phyloP scores from a whole-genome alignment of 2,797 vertebrate genomes.

The Typhlichthys eigenmanni region DNA sequence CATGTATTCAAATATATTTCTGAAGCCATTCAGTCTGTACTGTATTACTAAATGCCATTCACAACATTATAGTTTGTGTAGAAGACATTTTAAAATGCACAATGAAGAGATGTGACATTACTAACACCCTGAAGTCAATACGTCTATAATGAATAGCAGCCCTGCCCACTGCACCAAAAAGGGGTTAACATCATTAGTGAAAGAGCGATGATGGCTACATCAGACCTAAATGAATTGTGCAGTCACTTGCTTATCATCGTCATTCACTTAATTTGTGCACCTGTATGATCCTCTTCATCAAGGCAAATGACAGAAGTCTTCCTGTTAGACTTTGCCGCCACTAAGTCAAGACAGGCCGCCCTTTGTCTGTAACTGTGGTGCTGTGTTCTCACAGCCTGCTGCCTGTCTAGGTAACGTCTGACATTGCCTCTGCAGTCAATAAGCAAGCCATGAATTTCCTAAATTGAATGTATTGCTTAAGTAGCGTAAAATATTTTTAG shows the following conservation, averaged over 20 bases:
- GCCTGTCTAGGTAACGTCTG: slow-evolving; percentile 52
- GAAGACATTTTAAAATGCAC: no score
- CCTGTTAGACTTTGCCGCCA: slow-evolving; percentile 41
- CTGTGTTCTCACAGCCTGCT: slow-evolving; percentile 28
- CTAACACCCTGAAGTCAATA: neutral
- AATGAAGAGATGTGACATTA: no score
- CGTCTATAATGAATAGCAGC: neutral
- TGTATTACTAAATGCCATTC: no score
- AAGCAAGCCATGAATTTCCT: slow-evolving; percentile 28
- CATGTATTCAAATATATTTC: no score
- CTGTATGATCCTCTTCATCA: slow-evolving; percentile 60
- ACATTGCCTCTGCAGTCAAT: slow-evolving; percentile 28
- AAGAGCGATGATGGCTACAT: slow-evolving; percentile 38
- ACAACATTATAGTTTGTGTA: no score
- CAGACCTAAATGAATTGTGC: slow-evolving; percentile 57
- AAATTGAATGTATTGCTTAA: slow-evolving; percentile 24
- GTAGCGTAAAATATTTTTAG: slow-evolving; percentile 3
- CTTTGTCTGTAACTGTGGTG: slow-evolving; percentile 54
- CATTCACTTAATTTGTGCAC: slow-evolving; percentile 70
- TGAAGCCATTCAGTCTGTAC: no score
- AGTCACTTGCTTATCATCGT: slow-evolving; percentile 68
- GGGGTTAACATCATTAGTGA: slow-evolving; percentile 41
- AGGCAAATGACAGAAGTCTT: slow-evolving; percentile 55
- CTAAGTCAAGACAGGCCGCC: slow-evolving; percentile 50
- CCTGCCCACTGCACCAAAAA: slow-evolving; percentile 24